Base-by-base conservation (phyloP, 2,113 vertebrate species). In the Oryzias celebensis region DNA sequence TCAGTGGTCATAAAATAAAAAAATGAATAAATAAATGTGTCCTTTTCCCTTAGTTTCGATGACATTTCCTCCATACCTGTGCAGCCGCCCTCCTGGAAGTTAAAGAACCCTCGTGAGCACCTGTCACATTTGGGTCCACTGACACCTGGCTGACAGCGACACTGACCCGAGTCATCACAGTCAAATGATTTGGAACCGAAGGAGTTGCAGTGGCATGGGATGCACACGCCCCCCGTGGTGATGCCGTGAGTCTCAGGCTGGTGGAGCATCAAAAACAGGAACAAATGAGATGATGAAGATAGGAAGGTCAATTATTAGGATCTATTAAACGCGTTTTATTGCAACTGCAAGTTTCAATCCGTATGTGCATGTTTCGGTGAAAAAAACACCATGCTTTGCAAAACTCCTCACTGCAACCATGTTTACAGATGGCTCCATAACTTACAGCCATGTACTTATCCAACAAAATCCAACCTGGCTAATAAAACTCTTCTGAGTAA, bases 151-250 rank as follows among this genome's bases (percentile, higher is more conserved):
- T 99, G 97, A 80, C 97, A 99, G 3, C 90, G 94, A 73, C 97
- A 99, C 52, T 98, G 96, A 12, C 97, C 96, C 0, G 26, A 89
- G 59, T 93, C 94, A 62, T 94, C 89, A 2, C 97, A 99, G 78
- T 99, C 96, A 0, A 99, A 99, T 1, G 97, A 98, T 75, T 98
- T 98, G 52, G 97, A 98, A 4, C 97, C 97, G 63, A 96, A 99
- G 0, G 97, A 99, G 87, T 97, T 98, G 73, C 97, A 99, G 83
- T 97, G 94, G 77, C 97, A 99, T 0, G 97, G 95, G 52, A 93
- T 55, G 26, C 97, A 99, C 14, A 90, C 91, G 14, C 92, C 91
- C 14, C 87, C 83, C 0, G 88, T 92, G 41, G 91, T 86, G 2
- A 98, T 58, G 64, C 93, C 94, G 5, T 95, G 94, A 14, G 93